Percentiles rank a stretch among this genome's conserved stretches.
Conservation (phyloP, 2,888 invertebrate species). For the Drosophila niveifrons region DNA sequence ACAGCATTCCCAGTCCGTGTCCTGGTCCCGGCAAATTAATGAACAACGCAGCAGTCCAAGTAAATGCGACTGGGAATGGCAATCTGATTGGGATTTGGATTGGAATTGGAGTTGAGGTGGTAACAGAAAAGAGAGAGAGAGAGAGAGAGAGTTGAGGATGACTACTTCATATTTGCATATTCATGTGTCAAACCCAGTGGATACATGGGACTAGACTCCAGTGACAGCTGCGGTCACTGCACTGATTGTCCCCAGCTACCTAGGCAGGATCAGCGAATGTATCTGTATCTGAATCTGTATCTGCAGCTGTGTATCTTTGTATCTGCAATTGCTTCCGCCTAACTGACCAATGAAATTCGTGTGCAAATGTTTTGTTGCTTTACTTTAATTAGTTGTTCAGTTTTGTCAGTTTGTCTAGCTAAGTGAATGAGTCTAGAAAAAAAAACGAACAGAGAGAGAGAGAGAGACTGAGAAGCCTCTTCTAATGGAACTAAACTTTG, state of each 20-base stretch:
- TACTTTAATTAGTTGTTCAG: conserved; percentile 76
- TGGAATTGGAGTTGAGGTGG: not conserved
- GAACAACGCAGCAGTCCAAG: conserved; percentile 70
- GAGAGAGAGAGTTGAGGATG: conserved; percentile 13
- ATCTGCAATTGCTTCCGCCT: conserved; percentile 65
- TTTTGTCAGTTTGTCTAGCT: conserved; percentile 58
- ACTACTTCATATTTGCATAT: conserved; percentile 78
- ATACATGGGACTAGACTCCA: not conserved
- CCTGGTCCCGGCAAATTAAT: conserved; percentile 63
- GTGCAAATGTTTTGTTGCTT: conserved; percentile 67
- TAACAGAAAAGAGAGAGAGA: not conserved
- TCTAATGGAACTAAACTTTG: conserved; percentile 78
- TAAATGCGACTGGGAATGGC: conserved; percentile 48
- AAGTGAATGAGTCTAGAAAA: conserved; percentile 67
- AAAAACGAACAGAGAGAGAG: conserved; percentile 3
- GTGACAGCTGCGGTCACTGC: conserved; percentile 23
- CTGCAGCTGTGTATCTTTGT: conserved; percentile 18
- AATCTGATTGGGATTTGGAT: not conserved
- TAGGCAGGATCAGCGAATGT: conserved; percentile 40
- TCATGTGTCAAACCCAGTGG: conserved; percentile 63
- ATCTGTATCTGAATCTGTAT: conserved; percentile 40
- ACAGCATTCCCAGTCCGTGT: conserved; percentile 30
- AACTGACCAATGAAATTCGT: conserved; percentile 68
- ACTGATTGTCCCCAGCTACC: conserved; percentile 42
- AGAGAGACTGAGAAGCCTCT: conserved; percentile 9